Conservation (phyloP, 2,113 vertebrate genomes). For the Pitta sordida region DNA sequence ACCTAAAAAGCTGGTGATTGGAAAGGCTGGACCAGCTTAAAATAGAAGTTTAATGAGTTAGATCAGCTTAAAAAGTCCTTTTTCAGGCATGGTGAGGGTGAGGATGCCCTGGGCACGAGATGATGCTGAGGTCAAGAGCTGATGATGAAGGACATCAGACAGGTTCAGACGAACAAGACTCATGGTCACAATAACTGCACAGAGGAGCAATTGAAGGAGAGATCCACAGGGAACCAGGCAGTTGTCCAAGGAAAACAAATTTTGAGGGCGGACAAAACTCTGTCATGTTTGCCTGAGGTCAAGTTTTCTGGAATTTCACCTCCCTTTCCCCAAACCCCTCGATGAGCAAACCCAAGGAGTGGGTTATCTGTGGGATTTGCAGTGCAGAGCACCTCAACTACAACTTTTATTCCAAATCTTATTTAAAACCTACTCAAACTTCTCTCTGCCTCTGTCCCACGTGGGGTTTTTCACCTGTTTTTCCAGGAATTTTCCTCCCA, state of each 20-base stretch:
- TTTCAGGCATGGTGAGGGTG: not conserved
- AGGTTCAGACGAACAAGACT: not conserved
- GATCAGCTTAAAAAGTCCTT: not conserved
- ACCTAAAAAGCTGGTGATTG: not conserved
- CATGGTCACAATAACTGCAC: not conserved
- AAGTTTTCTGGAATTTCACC: not conserved
- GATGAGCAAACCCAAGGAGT: not conserved
- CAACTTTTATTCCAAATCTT: not conserved
- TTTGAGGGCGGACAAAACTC: not conserved
- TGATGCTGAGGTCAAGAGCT: not conserved
- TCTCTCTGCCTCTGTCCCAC: not conserved
- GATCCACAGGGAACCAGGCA: not conserved
- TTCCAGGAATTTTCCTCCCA: not conserved
- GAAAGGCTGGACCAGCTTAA: not conserved
- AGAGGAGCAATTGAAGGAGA: not conserved
- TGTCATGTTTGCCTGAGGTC: not conserved
- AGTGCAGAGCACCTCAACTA: not conserved
- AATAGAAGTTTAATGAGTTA: not conserved
- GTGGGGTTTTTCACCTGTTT: not conserved
- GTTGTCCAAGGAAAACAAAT: not conserved
- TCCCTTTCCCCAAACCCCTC: not conserved
- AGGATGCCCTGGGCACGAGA: not conserved
- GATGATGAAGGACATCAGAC: not conserved
- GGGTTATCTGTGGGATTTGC: not conserved
- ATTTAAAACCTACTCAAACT: not conserved